Evolutionary conservation across 2,113 vertebrate species (phyloP).

Genomic region (Tor tambroides): DNA sequence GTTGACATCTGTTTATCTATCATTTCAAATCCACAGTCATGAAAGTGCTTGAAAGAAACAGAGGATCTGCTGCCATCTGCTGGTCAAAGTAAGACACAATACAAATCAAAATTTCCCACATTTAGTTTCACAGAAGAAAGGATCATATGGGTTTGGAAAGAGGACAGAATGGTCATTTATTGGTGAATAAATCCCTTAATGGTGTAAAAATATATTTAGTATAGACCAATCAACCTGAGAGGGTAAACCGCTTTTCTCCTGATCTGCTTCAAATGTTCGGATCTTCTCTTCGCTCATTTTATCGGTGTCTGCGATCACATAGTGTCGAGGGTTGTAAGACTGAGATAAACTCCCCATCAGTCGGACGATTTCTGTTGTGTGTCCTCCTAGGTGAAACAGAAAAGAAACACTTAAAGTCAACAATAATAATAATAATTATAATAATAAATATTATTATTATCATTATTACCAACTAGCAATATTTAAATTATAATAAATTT

Average conservation of each 20-base stretch:
- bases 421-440: neutral
- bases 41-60: neutral
- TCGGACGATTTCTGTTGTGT: slow-evolving; percentile 92
- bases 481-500: too few species aligned
- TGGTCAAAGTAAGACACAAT: slow-evolving; percentile 17
- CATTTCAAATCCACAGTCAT: neutral
- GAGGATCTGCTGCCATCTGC: slow-evolving; percentile 40
- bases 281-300: slow-evolving; percentile 92
- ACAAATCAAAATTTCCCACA: neutral
- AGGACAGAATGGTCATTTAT: neutral
- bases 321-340: slow-evolving; percentile 85
- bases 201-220: neutral
- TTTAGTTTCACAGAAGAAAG: neutral
- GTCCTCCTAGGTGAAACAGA: slow-evolving; percentile 79
- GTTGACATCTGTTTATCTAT: neutral
- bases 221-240: slow-evolving; percentile 63
- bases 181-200: neutral
- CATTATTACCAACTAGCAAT: neutral
- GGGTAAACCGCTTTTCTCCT: slow-evolving; percentile 55
- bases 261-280: slow-evolving; percentile 78
- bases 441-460: too few species aligned
- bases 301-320: slow-evolving; percentile 90
- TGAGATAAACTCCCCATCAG: slow-evolving; percentile 81
- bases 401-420: neutral
- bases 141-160: neutral